Percentiles rank a stretch among this genome's conserved stretches.
phyloP scores from a whole-genome alignment of 2,888 invertebrate species.

The Sesamia inferens region DNA sequence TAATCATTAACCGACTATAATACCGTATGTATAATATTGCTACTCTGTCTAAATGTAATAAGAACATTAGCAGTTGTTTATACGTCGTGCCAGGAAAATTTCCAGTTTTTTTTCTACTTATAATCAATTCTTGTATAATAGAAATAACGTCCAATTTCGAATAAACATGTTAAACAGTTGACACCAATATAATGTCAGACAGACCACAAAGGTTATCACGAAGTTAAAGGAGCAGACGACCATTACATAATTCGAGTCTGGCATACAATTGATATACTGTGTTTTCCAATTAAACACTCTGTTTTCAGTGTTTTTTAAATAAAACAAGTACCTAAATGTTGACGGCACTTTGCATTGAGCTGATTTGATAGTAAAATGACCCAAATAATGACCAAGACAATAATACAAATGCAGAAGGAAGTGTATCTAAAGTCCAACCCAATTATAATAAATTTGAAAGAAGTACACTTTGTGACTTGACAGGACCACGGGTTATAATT shows the following conservation, averaged over 20 bases:
- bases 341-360: neutral
- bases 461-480: neutral
- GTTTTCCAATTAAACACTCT: conserved; percentile 27
- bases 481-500: neutral
- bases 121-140: conserved; percentile 32
- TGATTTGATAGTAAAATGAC: neutral
- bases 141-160: conserved; percentile 54
- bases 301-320: conserved; percentile 12
- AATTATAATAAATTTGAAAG: neutral
- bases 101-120: conserved; percentile 41
- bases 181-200: conserved; percentile 60
- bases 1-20: conserved; percentile 10
- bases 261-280: conserved; percentile 21
- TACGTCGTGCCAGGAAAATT: conserved; percentile 43
- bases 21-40: conserved; percentile 9
- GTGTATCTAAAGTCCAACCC: neutral
- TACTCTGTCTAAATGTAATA: conserved; percentile 28
- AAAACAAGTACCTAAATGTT: neutral
- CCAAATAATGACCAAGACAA: neutral
- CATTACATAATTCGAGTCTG: conserved; percentile 63
- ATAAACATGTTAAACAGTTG: conserved; percentile 34
- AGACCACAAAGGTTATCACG: conserved; percentile 58
- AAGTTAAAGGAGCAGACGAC: conserved; percentile 45
- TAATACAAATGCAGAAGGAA: neutral
- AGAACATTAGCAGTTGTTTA: conserved; percentile 9